Conservation (phyloP, 2,888 invertebrate genomes). For the Piscicola geometra region DNA sequence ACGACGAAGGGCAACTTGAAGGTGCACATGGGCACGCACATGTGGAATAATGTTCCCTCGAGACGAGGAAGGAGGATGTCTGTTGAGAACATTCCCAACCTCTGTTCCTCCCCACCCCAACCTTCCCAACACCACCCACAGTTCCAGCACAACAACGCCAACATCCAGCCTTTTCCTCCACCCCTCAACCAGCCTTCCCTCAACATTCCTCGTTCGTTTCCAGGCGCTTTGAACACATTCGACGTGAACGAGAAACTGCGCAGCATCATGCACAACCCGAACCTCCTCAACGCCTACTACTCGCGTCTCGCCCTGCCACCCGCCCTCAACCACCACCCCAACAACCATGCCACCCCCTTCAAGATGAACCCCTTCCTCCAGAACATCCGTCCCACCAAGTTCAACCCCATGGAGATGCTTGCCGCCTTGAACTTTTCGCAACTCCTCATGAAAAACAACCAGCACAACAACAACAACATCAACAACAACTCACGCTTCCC, state of each 20-base stretch:
- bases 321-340: not conserved
- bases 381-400: slow-evolving; percentile 7
- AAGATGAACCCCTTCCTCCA: not conserved
- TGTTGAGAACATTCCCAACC: slow-evolving; percentile 64
- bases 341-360: not conserved
- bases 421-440: slow-evolving; percentile 30
- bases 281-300: slow-evolving; percentile 4
- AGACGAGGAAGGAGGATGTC: slow-evolving; percentile 91
- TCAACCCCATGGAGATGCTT: slow-evolving; percentile 25
- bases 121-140: slow-evolving; percentile 15
- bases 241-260: not conserved
- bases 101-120: slow-evolving; percentile 34
- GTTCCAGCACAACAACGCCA: slow-evolving; percentile 7
- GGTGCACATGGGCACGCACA: slow-evolving; percentile 96
- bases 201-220: slow-evolving; percentile 10
- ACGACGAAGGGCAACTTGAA: slow-evolving; percentile 79
- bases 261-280: not conserved
- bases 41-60: slow-evolving; percentile 92
- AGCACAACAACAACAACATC: not conserved
- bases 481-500: not conserved
- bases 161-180: slow-evolving; percentile 8
- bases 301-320: not conserved
- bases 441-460: slow-evolving; percentile 9
- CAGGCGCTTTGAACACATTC: not conserved
- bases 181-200: slow-evolving; percentile 7